Evolutionary conservation across 2,113 vertebrate genomes (phyloP).

Genomic region (Pachycephala philippinensis): DNA sequence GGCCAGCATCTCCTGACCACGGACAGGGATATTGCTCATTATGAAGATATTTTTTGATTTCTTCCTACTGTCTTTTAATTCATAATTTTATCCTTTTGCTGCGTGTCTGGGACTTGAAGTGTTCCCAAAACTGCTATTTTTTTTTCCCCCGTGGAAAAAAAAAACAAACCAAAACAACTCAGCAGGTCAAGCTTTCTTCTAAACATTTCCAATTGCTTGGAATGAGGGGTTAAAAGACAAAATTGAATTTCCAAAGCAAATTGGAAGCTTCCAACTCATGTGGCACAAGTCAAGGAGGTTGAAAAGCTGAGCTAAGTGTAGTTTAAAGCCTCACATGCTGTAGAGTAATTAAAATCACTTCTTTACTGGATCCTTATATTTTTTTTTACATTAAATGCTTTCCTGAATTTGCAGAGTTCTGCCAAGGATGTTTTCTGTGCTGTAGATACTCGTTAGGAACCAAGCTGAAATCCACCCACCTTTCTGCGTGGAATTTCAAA

Average conservation of each 20-base stretch:
- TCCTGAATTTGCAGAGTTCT: not conserved
- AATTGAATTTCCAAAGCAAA: not conserved
- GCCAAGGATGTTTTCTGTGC: not conserved
- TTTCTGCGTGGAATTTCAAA: not conserved
- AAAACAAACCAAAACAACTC: not conserved
- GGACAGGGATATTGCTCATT: accelerated
- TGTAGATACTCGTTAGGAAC: not conserved
- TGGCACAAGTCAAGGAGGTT: not conserved
- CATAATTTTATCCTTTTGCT: not conserved
- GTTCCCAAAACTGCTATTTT: not conserved
- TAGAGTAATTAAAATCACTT: not conserved
- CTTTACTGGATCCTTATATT: not conserved
- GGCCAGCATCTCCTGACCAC: not conserved
- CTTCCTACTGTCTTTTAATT: not conserved
- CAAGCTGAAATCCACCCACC: not conserved
- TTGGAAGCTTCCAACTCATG: not conserved
- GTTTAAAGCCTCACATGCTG: not conserved
- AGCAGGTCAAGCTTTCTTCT: not conserved
- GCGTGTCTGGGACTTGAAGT: not conserved
- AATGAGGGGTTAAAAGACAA: not conserved
- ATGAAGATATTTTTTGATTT: not conserved
- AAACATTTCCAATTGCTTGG: not conserved
- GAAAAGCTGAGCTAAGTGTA: not conserved
- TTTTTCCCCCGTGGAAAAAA: accelerated
- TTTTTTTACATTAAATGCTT: not conserved